phyloP scores from a whole-genome alignment of 2,888 invertebrate species.

The Mimas tiliae region DNA sequence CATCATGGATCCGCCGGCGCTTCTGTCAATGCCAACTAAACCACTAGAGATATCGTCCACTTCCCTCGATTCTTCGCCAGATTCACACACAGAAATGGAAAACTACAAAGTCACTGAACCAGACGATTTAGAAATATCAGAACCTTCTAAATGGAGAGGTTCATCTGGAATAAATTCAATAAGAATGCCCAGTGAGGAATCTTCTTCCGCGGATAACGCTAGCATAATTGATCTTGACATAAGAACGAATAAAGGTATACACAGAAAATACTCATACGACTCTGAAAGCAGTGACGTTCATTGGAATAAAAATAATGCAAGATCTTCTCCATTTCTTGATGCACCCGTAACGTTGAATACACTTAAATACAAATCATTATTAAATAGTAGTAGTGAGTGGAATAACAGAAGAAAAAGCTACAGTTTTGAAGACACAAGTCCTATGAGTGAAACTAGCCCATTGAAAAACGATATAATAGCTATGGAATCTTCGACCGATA shows the following conservation, averaged over 20 bases:
- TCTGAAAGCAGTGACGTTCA: slow-evolving; percentile 67
- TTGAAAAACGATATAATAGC: slow-evolving; percentile 78
- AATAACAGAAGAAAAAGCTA: slow-evolving; percentile 90
- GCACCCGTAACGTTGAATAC: slow-evolving; percentile 69
- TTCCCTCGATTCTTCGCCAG: slow-evolving; percentile 66
- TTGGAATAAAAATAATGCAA: slow-evolving; percentile 53
- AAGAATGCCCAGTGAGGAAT: slow-evolving; percentile 87
- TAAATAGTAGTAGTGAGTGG: slow-evolving; percentile 85
- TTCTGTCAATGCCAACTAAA: slow-evolving; percentile 56
- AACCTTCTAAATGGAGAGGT: slow-evolving; percentile 87
- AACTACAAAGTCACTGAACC: slow-evolving; percentile 81
- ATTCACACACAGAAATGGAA: slow-evolving; percentile 60
- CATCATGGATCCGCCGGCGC: slow-evolving; percentile 63
- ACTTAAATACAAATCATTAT: slow-evolving; percentile 72
- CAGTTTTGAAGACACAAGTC: slow-evolving; percentile 86
- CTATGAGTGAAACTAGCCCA: slow-evolving; percentile 61
- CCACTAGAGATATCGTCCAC: slow-evolving; percentile 78
- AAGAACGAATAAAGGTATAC: slow-evolving; percentile 54
- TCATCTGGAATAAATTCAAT: slow-evolving; percentile 87
- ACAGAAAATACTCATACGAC: slow-evolving; percentile 68
- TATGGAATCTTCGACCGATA: slow-evolving; percentile 91
- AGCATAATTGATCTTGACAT: slow-evolving; percentile 76
- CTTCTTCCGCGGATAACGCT: slow-evolving; percentile 76
- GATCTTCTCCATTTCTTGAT: slow-evolving; percentile 69
- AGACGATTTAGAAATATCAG: slow-evolving; percentile 83